phyloP scores from a whole-genome alignment of 2,888 invertebrate species.

The Polymixis flavicincta region DNA sequence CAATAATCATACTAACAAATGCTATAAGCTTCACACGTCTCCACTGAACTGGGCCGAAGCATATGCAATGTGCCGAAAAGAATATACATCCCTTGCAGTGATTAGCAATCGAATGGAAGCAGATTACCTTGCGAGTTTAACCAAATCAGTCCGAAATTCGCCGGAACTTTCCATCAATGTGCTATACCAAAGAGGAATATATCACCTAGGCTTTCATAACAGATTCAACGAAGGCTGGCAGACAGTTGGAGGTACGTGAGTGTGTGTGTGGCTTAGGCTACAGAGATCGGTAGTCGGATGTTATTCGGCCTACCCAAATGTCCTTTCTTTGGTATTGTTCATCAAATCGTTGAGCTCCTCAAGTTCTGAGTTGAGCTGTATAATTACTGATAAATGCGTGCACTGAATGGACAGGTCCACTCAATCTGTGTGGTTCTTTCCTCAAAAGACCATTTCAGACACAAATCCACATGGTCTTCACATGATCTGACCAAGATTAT shows the following conservation, averaged over 20 bases:
- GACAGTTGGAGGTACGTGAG: constrained; percentile 73
- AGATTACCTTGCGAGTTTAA: constrained; percentile 33
- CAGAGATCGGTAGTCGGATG: background rate
- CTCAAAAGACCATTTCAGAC: background rate
- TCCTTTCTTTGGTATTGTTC: too few relatives aligned
- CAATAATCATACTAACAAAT: too few relatives aligned
- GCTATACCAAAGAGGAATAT: constrained; percentile 52
- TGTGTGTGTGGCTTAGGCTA: background rate
- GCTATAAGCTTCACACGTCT: too few relatives aligned
- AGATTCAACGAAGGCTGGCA: constrained; percentile 67
- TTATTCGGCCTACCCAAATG: too few relatives aligned
- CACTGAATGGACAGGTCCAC: too few relatives aligned
- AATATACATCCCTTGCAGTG: constrained; percentile 77
- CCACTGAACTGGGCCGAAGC: constrained; percentile 64
- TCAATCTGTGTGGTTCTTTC: too few relatives aligned
- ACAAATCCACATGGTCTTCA: too few relatives aligned
- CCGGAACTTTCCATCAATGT: background rate
- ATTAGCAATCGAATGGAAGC: constrained; percentile 68
- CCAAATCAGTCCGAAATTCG: background rate
- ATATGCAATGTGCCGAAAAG: constrained; percentile 73
- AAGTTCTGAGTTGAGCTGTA: too few relatives aligned
- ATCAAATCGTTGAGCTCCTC: too few relatives aligned
- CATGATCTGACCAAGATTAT: too few relatives aligned
- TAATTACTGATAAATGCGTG: too few relatives aligned
- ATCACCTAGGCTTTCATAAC: constrained; percentile 70